phyloP scores from a whole-genome alignment of 64 coral and sea anemone species.

The Montipora capricornis region DNA sequence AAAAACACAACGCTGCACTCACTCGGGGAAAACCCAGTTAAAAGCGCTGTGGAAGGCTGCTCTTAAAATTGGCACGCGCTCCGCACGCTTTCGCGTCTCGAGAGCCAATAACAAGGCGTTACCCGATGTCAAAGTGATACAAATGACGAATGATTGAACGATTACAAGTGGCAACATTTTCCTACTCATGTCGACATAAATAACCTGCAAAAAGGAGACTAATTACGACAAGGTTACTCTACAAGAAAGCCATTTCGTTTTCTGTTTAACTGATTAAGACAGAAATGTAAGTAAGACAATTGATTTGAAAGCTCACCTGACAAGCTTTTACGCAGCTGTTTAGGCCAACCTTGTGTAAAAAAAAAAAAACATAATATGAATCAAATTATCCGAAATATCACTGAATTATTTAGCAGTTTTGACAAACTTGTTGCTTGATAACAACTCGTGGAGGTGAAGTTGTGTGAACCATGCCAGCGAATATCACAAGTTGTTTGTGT shows the following conservation, averaged over 20 bases:
- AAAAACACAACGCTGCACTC: background rate
- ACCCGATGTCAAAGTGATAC: background rate
- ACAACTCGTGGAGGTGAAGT: too few species aligned
- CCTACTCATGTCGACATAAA: background rate
- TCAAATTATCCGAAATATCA: background rate
- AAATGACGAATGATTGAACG: background rate
- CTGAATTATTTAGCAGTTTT: slow-evolving; percentile 16
- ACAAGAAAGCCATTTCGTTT: background rate
- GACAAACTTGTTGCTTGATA: background rate
- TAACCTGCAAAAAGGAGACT: background rate
- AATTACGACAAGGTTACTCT: background rate
- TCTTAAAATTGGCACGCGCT: slow-evolving; percentile 31
- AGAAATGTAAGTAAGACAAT: background rate
- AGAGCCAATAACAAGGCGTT: slow-evolving; percentile 8
- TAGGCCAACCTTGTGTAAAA: slow-evolving; percentile 26
- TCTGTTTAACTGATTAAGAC: background rate
- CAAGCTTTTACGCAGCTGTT: slow-evolving; percentile 62
- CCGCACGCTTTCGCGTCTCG: background rate
- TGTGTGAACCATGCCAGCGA: background rate
- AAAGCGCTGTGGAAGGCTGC: slow-evolving; percentile 4
- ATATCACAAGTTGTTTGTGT: too few species aligned
- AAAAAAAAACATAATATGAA: background rate
- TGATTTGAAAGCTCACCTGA: slow-evolving; percentile 19
- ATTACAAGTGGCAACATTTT: background rate
- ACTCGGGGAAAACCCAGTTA: slow-evolving; percentile 18